phyloP scores from a whole-genome alignment of 2,888 invertebrate genomes.

The Hymenopus coronatus region DNA sequence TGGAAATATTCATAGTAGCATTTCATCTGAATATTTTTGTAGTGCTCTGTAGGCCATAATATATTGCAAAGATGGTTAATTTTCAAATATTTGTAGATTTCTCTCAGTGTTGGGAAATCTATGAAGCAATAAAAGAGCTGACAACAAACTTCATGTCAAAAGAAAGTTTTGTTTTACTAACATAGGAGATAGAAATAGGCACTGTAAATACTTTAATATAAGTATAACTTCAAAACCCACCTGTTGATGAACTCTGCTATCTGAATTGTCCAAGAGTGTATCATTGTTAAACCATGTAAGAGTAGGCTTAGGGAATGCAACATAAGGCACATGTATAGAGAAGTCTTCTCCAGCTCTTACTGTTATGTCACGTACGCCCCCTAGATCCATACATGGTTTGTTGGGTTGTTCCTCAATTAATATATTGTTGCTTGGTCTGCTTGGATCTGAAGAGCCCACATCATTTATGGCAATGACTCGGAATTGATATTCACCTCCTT shows the following conservation, averaged over 20 bases:
- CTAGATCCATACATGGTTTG: conserved; percentile 93
- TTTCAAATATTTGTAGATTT: too few species aligned
- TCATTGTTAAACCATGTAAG: conserved; percentile 93
- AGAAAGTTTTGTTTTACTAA: too few species aligned
- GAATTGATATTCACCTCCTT: conserved; percentile 94
- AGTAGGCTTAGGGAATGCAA: conserved; percentile 93
- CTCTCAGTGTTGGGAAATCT: too few species aligned
- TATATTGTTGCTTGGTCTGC: conserved; percentile 75
- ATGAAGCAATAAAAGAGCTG: too few species aligned
- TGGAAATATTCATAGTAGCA: too few species aligned
- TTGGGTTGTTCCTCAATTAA: conserved; percentile 89
- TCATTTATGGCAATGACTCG: conserved; percentile 92
- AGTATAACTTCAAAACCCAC: conserved; percentile 28
- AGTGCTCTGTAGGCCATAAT: too few species aligned
- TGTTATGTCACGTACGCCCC: conserved; percentile 90
- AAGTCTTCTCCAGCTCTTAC: conserved; percentile 98
- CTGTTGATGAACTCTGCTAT: conserved; percentile 74
- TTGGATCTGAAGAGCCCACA: conserved; percentile 78
- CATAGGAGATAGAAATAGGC: too few species aligned
- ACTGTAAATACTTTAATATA: neutral
- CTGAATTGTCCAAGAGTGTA: conserved; percentile 70
- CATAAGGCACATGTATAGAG: conserved; percentile 92
- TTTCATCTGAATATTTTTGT: too few species aligned
- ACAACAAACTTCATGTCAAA: too few species aligned
- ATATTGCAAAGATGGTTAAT: too few species aligned